A percentile compares a stretch with the other conserved stretches of the same genome.
Evolutionary conservation across 2,113 vertebrate species (phyloP).

Genomic region (Anolis sagrei): DNA sequence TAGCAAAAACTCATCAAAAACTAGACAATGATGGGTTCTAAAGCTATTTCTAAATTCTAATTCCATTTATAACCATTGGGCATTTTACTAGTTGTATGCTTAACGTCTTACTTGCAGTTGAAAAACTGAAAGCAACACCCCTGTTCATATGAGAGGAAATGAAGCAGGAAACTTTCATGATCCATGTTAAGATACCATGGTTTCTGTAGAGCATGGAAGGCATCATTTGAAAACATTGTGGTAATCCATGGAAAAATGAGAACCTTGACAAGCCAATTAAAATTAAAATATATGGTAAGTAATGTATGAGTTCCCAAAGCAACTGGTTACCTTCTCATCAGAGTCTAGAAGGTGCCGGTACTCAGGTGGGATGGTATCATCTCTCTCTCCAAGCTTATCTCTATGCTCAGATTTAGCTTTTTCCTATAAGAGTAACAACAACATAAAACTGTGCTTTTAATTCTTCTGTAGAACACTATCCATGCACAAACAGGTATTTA

Average conservation of each 20-base stretch:
- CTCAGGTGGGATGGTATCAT: slow-evolving; percentile 79
- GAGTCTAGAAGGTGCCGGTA: slow-evolving; percentile 74
- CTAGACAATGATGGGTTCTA: background rate
- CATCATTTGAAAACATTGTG: background rate
- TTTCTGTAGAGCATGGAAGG: too few relatives aligned
- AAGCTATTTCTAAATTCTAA: background rate
- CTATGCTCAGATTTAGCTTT: slow-evolving; percentile 72
- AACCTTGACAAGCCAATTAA: background rate
- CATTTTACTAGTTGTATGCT: background rate
- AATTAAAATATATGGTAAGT: background rate
- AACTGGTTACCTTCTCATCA: slow-evolving; percentile 66
- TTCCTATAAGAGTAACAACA: slow-evolving; percentile 70
- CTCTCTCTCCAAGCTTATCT: slow-evolving; percentile 79
- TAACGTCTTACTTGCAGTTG: background rate
- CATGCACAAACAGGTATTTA: background rate
- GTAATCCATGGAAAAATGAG: background rate
- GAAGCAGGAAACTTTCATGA: background rate
- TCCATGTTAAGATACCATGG: too few relatives aligned
- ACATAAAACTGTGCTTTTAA: background rate
- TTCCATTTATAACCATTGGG: background rate
- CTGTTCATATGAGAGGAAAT: background rate
- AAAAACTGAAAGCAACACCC: background rate
- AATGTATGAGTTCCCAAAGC: background rate
- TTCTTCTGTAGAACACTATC: background rate
- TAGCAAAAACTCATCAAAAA: background rate